Percentiles rank a stretch among this genome's conserved stretches.
Evolutionary conservation across 2,113 vertebrate genomes (phyloP).

Genomic region (Carassius gibelio): DNA sequence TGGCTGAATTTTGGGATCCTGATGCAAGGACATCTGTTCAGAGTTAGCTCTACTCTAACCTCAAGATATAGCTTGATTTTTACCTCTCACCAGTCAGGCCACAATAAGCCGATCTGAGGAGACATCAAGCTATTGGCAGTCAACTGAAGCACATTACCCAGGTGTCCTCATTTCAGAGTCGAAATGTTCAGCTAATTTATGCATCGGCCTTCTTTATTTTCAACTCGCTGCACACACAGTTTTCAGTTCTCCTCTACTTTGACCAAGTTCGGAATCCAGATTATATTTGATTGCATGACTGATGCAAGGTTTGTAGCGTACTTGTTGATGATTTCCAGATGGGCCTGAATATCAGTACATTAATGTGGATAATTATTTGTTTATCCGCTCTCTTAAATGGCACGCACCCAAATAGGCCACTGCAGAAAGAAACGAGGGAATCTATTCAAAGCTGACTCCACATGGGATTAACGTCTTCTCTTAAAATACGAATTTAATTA

Average conservation of each 20-base stretch:
- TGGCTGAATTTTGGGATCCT: background rate
- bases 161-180: conserved; percentile 37
- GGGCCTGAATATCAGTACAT: conserved; percentile 74
- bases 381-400: conserved; percentile 76
- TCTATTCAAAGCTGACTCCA: conserved; percentile 74
- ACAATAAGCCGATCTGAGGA: conserved; percentile 19
- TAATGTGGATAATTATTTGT: conserved; percentile 81
- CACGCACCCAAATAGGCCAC: conserved; percentile 74
- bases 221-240: background rate
- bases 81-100: conserved; percentile 18
- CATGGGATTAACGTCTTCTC: conserved; percentile 62
- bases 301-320: conserved; percentile 69
- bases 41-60: background rate
- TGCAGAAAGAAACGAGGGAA: conserved; percentile 69
- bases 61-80: conserved; percentile 25
- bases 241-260: conserved; percentile 33
- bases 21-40: background rate
- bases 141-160: conserved; percentile 29
- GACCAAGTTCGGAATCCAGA: background rate
- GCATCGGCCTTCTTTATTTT: conserved; percentile 16
- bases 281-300: conserved; percentile 26
- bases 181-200: conserved; percentile 16
- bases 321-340: conserved; percentile 68
- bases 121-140: conserved; percentile 35
- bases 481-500: conserved; percentile 52